phyloP scores from a whole-genome alignment of 2,113 vertebrate genomes.

The Bucco capensis region DNA sequence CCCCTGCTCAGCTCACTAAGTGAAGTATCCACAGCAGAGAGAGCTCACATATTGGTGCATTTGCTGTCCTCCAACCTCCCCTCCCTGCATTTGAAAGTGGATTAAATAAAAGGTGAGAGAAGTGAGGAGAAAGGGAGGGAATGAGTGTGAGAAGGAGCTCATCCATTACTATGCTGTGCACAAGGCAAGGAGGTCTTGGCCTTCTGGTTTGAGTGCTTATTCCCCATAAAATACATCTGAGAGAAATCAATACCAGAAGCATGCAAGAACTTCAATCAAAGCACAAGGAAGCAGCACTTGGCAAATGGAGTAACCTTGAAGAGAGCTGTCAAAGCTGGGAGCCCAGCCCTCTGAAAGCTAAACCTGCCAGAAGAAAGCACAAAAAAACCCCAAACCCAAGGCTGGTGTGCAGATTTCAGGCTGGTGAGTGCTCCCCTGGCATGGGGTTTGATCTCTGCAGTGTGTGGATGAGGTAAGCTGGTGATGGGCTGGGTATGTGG shows the following conservation, averaged over 20 bases:
- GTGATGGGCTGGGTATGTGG: neutral
- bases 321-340: neutral
- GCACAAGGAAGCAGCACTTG: neutral
- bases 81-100: neutral
- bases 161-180: conserved; percentile 48
- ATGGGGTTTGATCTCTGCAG: neutral
- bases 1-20: neutral
- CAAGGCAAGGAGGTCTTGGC: conserved; percentile 56
- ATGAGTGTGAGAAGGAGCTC: neutral
- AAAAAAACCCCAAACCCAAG: neutral
- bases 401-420: neutral
- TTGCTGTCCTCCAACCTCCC: neutral
- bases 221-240: conserved; percentile 66
- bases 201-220: conserved; percentile 63
- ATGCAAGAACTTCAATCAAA: conserved; percentile 60
- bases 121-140: neutral
- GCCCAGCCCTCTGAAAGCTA: neutral
- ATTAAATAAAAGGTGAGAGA: conserved; percentile 53
- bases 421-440: neutral
- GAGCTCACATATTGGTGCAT: neutral
- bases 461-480: neutral
- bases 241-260: conserved; percentile 64
- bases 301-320: conserved; percentile 17
- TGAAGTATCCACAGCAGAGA: neutral
- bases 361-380: neutral